A percentile compares a stretch with the other conserved stretches of the same genome.
Evolutionary conservation across 2,888 invertebrate species (phyloP).

Genomic region (Rhagophthalmus giganteus): DNA sequence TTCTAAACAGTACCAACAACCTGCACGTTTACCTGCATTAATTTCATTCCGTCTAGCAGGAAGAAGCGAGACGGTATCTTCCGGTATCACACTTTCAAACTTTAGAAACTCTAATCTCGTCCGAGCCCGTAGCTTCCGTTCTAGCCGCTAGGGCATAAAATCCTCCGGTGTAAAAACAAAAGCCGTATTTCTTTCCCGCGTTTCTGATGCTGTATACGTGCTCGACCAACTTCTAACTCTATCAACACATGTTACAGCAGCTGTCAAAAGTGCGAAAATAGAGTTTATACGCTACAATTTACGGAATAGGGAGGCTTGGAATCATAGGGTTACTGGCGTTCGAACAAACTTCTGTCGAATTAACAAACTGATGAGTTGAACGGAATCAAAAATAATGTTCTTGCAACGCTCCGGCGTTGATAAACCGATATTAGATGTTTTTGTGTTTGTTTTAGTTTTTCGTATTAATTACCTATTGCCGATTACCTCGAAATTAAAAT

Average conservation of each 20-base stretch:
- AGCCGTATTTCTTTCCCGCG: conserved; percentile 32
- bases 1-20: conserved; percentile 34
- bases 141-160: conserved; percentile 25
- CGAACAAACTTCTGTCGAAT: conserved; percentile 19
- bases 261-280: conserved; percentile 31
- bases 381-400: conserved; percentile 16
- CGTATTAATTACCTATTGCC: too few relatives aligned
- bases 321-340: conserved; percentile 6
- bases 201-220: conserved; percentile 27
- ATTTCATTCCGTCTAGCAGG: conserved; percentile 12
- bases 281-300: conserved; percentile 28
- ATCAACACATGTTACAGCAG: conserved; percentile 32
- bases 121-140: conserved; percentile 21
- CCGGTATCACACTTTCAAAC: conserved; percentile 16
- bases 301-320: conserved; percentile 18
- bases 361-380: conserved; percentile 24
- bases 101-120: conserved; percentile 22
- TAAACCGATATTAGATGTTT: background rate
- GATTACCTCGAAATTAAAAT: too few relatives aligned
- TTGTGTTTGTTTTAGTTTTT: too few relatives aligned
- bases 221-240: conserved; percentile 32
- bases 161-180: conserved; percentile 32
- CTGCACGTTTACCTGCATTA: conserved; percentile 19
- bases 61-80: conserved; percentile 16
- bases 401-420: too few relatives aligned